Conservation (phyloP, 1,140 invertebrate species). For the Bombus waltoni region DNA sequence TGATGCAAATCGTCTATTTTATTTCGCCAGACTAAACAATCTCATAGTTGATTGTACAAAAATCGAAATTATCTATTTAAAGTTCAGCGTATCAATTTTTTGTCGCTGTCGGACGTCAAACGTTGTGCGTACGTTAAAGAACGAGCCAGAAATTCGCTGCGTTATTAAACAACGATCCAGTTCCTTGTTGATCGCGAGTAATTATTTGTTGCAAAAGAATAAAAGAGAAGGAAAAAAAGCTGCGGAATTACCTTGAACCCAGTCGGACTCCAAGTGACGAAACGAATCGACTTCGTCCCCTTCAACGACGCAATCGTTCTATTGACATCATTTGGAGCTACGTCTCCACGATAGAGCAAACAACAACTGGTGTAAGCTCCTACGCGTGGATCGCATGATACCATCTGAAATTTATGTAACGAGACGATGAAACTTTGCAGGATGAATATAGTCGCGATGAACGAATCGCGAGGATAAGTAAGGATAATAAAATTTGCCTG, state of each 20-base stretch:
- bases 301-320: constrained; percentile 87
- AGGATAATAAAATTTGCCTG: no score
- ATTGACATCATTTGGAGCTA: constrained; percentile 89
- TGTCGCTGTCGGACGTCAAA: not conserved
- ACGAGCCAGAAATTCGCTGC: not conserved
- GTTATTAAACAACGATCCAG: not conserved
- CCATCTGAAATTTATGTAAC: constrained; percentile 79
- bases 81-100: not conserved
- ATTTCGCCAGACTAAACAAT: not conserved
- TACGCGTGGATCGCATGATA: constrained; percentile 85
- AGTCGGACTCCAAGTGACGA: constrained; percentile 90
- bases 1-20: not conserved
- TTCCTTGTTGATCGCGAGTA: not conserved
- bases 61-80: not conserved
- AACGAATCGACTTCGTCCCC: constrained; percentile 86
- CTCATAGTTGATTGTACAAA: not conserved
- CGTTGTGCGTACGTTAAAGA: not conserved
- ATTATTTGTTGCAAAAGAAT: not conserved
- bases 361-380: constrained; percentile 86
- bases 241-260: constrained; percentile 84
- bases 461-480: not conserved
- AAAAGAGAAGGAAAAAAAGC: not conserved
- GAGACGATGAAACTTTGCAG: no score
- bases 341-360: constrained; percentile 86
- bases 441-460: no score